Percentiles rank a stretch among this genome's conserved stretches.
Evolutionary conservation across 2,888 invertebrate genomes (phyloP).

Genomic region (Pegoplata infirma): DNA sequence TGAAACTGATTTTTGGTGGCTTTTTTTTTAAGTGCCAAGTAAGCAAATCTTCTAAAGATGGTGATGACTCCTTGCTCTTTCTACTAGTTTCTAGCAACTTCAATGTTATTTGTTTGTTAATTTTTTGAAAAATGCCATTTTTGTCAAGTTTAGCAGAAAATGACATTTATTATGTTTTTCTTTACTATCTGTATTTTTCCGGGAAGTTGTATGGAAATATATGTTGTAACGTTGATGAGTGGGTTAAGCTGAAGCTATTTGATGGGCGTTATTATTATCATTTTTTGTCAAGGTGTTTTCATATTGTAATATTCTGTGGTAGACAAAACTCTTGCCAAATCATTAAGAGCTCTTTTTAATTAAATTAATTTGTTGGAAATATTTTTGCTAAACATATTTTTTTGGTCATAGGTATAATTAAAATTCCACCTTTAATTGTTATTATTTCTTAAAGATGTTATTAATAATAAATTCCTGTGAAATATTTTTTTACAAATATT

Average conservation of each 20-base stretch:
- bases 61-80: not conserved
- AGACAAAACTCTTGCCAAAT: slow-evolving; percentile 16
- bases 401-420: slow-evolving; percentile 14
- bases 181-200: too few relatives aligned
- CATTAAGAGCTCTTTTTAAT: slow-evolving; percentile 52
- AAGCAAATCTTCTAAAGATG: slow-evolving; percentile 37
- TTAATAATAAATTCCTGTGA: slow-evolving; percentile 30
- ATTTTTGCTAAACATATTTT: slow-evolving; percentile 28
- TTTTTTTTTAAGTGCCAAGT: slow-evolving; percentile 48
- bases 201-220: too few relatives aligned
- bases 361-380: slow-evolving; percentile 61
- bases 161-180: slow-evolving; percentile 53
- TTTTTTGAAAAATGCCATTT: slow-evolving; percentile 49
- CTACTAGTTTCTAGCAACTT: slow-evolving; percentile 16
- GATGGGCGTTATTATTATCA: slow-evolving; percentile 32
- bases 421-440: slow-evolving; percentile 18
- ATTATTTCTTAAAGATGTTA: not conserved
- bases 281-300: slow-evolving; percentile 53
- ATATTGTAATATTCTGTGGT: slow-evolving; percentile 43
- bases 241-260: not conserved
- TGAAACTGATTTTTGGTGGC: slow-evolving; percentile 53
- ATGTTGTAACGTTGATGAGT: not conserved
- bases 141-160: slow-evolving; percentile 60
- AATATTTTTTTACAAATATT: slow-evolving; percentile 3
- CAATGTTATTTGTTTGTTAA: slow-evolving; percentile 11